Base-by-base conservation (phyloP, 2,113 vertebrate genomes). In the Thinocorus orbignyianus region DNA sequence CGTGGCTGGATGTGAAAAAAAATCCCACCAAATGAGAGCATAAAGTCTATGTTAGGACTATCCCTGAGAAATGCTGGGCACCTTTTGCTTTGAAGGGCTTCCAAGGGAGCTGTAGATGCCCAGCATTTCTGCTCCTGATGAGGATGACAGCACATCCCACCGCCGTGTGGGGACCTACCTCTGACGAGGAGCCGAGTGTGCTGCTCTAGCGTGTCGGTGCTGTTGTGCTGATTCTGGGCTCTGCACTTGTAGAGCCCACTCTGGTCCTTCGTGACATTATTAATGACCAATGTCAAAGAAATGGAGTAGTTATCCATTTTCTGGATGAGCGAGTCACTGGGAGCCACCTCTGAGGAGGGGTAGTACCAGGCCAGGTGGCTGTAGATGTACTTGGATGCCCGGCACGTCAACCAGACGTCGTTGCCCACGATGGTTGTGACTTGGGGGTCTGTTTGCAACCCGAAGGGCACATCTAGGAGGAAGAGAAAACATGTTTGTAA, bases 351-450 rank as follows among this genome's bases (percentile, higher is more conserved):
- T 52, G 97, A 97, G 66, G 81, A 93, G 20, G 98, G 98, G 86
- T 98, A 93, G 42, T 98, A 89, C 99, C 99, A 99, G 42, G 61
- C 91, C 33, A 99, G 96, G 42, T 97, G 90, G 9, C 96, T 98
- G 95, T 98, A 99, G 78, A 99, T 97, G 96, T 98, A 99, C 74
- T 97, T 98, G 57, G 98, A 97, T 19, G 98, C 98, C 25, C 94
- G 85, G 95, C 99, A 99, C 62, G 97, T 98, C 86, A 99, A 93
- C 12, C 10, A 97, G 30, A 98, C 69, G 0, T 99, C 79, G 1
- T 96, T 97, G 11, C 98, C 98, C 66, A 98, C 98, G 7, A 98
- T 97, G 46, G 97, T 97, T 2, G 68, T 96, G 35, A 96, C 82
- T 33, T 33, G 95, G 10, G 98, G 90, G 13, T 97, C 72, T 6